Base-by-base conservation (phyloP, 2,888 invertebrate species). In the Augochlorella aurata region DNA sequence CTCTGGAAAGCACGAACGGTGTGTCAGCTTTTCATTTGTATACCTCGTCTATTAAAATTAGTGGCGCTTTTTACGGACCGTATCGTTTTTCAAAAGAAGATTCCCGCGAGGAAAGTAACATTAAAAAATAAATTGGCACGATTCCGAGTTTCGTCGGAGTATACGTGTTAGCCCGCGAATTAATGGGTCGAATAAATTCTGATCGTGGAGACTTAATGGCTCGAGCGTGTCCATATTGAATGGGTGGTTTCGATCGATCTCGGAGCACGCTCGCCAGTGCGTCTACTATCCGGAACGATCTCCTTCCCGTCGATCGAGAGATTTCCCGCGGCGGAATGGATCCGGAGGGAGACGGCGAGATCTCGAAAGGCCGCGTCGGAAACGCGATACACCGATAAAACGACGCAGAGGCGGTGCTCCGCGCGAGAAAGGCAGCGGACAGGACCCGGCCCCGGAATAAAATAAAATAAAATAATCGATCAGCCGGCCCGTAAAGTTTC, bases 381-480 rank as follows among this genome's bases (percentile, higher is more conserved):
- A 89, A 88, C 71, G 80, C 79, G 89, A 90, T 89, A 90, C 84
- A 66, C 75, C 88, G 87, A 87, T 90, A 89, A 89, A 90, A 87
- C 86, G 84, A 76, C 77, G 70, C 74, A 73, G 71, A 75, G 74
- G 67, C 74, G 61, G 29, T 73, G 76, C 58, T 52, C 61, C 61
- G 81, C 73, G 75, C 71, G 82, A 78, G 81, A 80, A 76, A 74
- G 73, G 49, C 77, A 38, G 74, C 74, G 63, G 24, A 58, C 74
- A 73, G 83, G 75, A 73, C 21, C 54, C 61, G 10, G 76, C 52
- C 74, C 80, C 70, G 83, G 84, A 86, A 88, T 88, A 89, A 90
- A 90, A 85, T 90, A 87, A 90, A 91, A 91, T 91, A 88, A 91
- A 91, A 91, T 91, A 89, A 91, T 91, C 89, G 91, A 91, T 91